Conservation (phyloP, 2,797 vertebrate genomes). For the Sebastes iracundus region DNA sequence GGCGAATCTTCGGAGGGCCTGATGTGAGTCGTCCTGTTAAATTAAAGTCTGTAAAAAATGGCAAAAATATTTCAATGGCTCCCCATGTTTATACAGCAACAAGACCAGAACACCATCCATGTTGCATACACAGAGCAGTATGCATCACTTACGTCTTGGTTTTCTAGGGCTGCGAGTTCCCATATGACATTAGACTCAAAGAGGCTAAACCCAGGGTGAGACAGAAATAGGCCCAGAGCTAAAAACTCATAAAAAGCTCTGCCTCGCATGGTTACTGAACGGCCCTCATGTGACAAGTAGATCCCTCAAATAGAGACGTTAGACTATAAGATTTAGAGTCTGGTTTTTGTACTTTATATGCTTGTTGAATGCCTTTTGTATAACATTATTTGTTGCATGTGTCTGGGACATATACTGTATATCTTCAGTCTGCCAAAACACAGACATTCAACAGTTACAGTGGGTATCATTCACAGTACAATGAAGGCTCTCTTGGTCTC, state of each 20-base stretch:
- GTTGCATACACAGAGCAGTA: slow-evolving; percentile 30
- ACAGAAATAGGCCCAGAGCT: slow-evolving; percentile 40
- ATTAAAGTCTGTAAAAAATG: slow-evolving; percentile 77
- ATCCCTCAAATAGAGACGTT: slow-evolving; percentile 25
- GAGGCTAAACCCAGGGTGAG: slow-evolving; percentile 30
- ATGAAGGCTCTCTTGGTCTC: slow-evolving; percentile 39
- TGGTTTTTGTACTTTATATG: not conserved
- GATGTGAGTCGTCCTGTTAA: slow-evolving; percentile 76
- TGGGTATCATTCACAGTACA: slow-evolving; percentile 24
- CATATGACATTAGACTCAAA: slow-evolving; percentile 44
- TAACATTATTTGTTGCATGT: slow-evolving; percentile 11
- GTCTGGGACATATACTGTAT: slow-evolving; percentile 14
- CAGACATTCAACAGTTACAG: slow-evolving; percentile 47
- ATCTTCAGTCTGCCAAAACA: slow-evolving; percentile 10
- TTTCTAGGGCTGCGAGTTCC: slow-evolving; percentile 44
- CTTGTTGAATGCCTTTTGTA: slow-evolving; percentile 21
- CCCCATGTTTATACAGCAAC: slow-evolving; percentile 56
- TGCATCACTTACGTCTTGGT: slow-evolving; percentile 45
- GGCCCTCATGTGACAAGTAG: slow-evolving; percentile 29
- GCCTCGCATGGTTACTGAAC: slow-evolving; percentile 29
- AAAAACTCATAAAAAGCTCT: slow-evolving; percentile 27
- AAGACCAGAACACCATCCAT: slow-evolving; percentile 35
- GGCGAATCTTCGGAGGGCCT: slow-evolving; percentile 76
- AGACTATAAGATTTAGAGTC: slow-evolving; percentile 13
- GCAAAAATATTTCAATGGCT: slow-evolving; percentile 64